Evolutionary conservation across 2,888 invertebrate genomes (phyloP).

Genomic region (Cheiracanthium punctorium): DNA sequence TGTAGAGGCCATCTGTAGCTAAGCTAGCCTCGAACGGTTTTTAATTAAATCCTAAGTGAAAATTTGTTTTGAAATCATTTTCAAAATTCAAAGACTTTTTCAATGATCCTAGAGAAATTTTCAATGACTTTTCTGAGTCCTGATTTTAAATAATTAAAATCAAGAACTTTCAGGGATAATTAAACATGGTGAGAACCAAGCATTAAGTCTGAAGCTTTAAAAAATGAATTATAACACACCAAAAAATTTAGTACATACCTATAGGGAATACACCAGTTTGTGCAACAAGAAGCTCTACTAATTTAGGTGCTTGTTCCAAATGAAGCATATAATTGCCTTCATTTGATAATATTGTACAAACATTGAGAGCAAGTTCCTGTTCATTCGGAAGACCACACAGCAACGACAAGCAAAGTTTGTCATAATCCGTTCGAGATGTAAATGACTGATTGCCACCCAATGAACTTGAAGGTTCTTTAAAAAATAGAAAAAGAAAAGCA

Average conservation of each 20-base stretch:
- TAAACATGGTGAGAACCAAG: too few relatives aligned
- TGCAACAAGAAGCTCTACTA: constrained; percentile 91
- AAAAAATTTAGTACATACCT: constrained; percentile 80
- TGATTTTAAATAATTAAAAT: too few relatives aligned
- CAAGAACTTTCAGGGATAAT: too few relatives aligned
- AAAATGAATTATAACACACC: too few relatives aligned
- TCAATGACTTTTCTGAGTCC: too few relatives aligned
- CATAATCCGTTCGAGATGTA: constrained; percentile 80
- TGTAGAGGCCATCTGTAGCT: too few relatives aligned
- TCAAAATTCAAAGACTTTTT: too few relatives aligned
- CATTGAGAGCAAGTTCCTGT: constrained; percentile 98
- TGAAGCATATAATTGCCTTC: constrained; percentile 92
- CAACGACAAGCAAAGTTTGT: constrained; percentile 89
- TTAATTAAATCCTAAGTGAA: too few relatives aligned
- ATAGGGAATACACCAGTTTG: constrained; percentile 96
- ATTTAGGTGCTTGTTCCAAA: constrained; percentile 88
- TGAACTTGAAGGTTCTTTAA: neutral
- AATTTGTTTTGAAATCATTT: too few relatives aligned
- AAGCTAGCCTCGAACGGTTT: too few relatives aligned
- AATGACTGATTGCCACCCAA: neutral
- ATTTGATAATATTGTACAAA: constrained; percentile 94
- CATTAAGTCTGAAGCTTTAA: too few relatives aligned
- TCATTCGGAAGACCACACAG: constrained; percentile 97
- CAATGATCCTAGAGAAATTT: too few relatives aligned
- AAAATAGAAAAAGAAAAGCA: neutral